Base-by-base conservation (phyloP, 2,797 vertebrate species). In the Cirrhinus molitorella region DNA sequence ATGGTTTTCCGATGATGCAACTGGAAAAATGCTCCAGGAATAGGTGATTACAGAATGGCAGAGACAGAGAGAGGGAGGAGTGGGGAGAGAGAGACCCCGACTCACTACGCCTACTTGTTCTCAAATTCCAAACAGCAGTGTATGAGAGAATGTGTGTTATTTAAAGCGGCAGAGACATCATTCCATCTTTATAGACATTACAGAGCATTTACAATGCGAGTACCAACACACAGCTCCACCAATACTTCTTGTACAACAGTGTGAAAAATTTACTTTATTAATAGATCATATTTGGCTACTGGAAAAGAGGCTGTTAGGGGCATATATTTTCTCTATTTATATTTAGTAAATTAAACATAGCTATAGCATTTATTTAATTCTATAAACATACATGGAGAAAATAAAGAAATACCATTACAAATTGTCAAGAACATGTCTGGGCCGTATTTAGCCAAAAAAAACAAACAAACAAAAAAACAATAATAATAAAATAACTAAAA, bases 1-100 rank as follows among this genome's bases (percentile, higher is more conserved):
- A 88, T 94, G 93, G 90, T 90, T 95, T 93, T 93, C 93, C 90
- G 89, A 94, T 96, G 95, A 96, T 93, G 94, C 93, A 94, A 95
- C 90, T 92, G 94, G 95, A 94, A 95, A 92, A 94, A 95, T 90
- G 89, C 91, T 93, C 94, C 93, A 93, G 92, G 92, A 95, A 95
- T 95, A 95, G 94, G 93, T 94, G 93, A 95, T 95, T 95, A 94
- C 92, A 92, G 93, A 93, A 84, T 31, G 88, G 45, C 73, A 79
- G 86, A 81, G 74, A 83, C 49, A 68, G 80, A 84, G 84, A 67
- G 88, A 81, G 81, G 43, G 59, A 73, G 80, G 61, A 55, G 43
- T 28, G 61, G 73, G 57, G 79, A 80, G 68, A 86, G 79, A 77
- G 67, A 86, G 79, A 81, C 88, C 91, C 91, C 79, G 53, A 89